Evolutionary conservation across 2,113 vertebrate species (phyloP).

Genomic region (Cheilinus undulatus): DNA sequence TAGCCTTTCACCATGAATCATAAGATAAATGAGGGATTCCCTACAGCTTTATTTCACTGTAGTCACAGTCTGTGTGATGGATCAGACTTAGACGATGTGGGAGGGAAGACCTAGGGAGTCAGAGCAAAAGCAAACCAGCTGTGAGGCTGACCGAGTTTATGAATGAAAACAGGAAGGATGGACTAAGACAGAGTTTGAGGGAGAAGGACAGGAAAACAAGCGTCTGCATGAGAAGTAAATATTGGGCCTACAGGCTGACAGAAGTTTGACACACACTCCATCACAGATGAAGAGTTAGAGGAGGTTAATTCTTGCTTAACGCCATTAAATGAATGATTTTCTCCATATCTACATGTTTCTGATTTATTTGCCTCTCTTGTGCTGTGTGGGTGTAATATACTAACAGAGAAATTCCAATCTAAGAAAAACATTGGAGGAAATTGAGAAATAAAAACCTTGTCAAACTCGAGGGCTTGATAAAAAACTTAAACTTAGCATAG

Average conservation of each 20-base stretch:
- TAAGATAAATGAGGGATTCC: neutral
- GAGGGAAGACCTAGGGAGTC: constrained; percentile 24
- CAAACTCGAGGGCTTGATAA: constrained; percentile 27
- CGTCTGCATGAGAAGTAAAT: constrained; percentile 61
- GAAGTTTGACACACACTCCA: constrained; percentile 22
- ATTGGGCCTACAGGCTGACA: constrained; percentile 33
- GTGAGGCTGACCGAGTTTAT: constrained; percentile 58
- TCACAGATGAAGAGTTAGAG: constrained; percentile 23
- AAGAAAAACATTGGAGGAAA: constrained; percentile 1
- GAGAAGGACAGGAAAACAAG: constrained; percentile 65
- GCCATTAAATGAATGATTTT: constrained; percentile 29
- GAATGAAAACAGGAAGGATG: constrained; percentile 75
- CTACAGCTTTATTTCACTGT: neutral
- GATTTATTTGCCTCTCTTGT: constrained; percentile 13
- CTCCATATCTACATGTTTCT: constrained; percentile 12
- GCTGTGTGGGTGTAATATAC: constrained; percentile 7
- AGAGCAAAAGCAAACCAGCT: constrained; percentile 65
- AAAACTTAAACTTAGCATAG: constrained; percentile 13
- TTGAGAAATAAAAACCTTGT: constrained; percentile 32
- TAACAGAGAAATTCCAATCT: constrained; percentile 11
- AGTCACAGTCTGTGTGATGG: constrained; percentile 31
- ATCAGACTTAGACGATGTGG: constrained; percentile 16
- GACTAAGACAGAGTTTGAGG: constrained; percentile 53
- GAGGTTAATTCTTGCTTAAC: constrained; percentile 14
- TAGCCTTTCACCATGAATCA: neutral